Evolutionary conservation across 2,888 invertebrate species (phyloP), one percentile per base, ranked within the genome.

Genomic region (Atherix ibis): DNA sequence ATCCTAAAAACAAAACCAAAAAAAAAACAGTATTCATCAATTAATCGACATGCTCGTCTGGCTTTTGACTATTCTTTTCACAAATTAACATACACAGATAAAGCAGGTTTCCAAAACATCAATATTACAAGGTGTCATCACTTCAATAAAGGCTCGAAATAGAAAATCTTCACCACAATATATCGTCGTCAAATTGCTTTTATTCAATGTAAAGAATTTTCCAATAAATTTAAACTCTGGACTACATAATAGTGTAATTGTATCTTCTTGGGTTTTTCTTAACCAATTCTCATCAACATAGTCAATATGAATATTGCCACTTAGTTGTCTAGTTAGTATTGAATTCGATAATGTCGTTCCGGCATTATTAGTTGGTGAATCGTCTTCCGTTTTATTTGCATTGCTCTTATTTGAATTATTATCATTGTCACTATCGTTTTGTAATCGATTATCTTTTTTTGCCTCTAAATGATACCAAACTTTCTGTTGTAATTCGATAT

Each of bases 71-170:
- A 27, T 27, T 12, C 2, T 12, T 8, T 22, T 22, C 22, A 22
- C 6, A 5, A 28, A 33, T 28, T 19, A 35, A 51, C 60, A 54
- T 54, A 60, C 61, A 50, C 58, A 57, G 43, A 62, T 56, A 39
- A 62, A 57, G 47, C 56, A 59, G 18, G 55, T 58, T 36, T 62
- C 61, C 39, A 62, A 43, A 35, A 62, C 55, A 36, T 62, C 62
- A 36, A 62, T 40, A 35, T 53, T 47, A 22, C 52, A 48, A 24
- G 45, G 41, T n/a, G 59, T 47, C 43, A 51, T 43, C 22, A 62
- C 50, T 40, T 57, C 54, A 9, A 57, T 46, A 35, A 54, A 54
- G 24, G 58, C 54, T 6, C 59, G 51, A 33, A 62, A 49, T 22
- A 62, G 39, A 36, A 62, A 59, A 42, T 62, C 58, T 40, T 62